Base-by-base conservation (phyloP, 2,888 invertebrate species). In the Congeria kusceri region DNA sequence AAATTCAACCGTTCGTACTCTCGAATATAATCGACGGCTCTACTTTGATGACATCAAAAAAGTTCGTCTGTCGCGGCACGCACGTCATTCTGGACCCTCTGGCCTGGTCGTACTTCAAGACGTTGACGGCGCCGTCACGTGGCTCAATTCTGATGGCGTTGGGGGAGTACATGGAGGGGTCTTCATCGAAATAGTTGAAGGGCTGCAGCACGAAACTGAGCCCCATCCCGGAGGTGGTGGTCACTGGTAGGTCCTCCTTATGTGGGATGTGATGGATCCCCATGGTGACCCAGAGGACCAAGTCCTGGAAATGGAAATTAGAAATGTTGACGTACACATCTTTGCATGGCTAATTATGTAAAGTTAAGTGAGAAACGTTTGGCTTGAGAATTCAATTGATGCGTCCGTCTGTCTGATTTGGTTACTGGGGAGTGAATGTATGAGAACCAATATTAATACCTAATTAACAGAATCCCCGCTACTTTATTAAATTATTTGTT, bases 121-220 rank as follows among this genome's bases (percentile, higher is more conserved):
- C 53, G n/a, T 20, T n/a, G 3, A 74, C 72, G 20, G 46, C 44
- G n/a, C 57, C 61, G 0, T 72, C 49, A n/a, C 58, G 56, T 5
- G 68, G 72, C 57, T 84, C 81, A 15, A 86, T 73, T 15, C 86
- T 63, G 23, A 86, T 64, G 18, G 86, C 78, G 68, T 87, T 83
- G 46, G 74, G 78, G 59, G 88, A 87, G 9, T 66, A 61, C 75
- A 86, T 82, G 5, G 87, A 81, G 1, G 88, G 87, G 59, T 87
- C 85, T 63, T 88, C 87, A 18, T 68, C 59, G 77, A 88, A 88
- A 66, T 88, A 88, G 65, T 87, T 87, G 75, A 84, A 87, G 0
- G 88, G 88, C 39, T 86, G 72, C 7, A 88, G 73, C 61, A 75
- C 78, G 47, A 87, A 85, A 29, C 71, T 76, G 46, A 83, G 80